Conservation (phyloP, 2,113 vertebrate genomes). For the Lepus europaeus region DNA sequence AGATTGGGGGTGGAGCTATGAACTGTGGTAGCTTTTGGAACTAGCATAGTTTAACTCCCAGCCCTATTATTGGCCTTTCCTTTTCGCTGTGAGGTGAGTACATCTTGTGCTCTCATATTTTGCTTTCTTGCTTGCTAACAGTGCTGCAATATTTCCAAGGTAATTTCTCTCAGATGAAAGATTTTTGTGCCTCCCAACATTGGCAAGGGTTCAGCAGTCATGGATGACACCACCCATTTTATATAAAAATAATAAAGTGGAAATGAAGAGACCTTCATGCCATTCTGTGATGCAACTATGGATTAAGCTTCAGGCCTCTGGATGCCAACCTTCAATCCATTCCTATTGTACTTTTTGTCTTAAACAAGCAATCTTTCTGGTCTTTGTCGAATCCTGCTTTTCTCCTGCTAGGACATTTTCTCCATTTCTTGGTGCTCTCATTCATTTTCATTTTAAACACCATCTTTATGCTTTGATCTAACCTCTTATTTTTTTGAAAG, state of each 20-base stretch:
- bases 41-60: neutral
- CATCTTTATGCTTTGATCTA: neutral
- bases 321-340: neutral
- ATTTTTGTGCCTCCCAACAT: neutral
- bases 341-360: neutral
- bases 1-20: neutral
- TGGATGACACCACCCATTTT: neutral
- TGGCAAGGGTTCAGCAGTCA: neutral
- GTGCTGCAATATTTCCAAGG: neutral
- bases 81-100: too few species aligned
- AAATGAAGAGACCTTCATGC: neutral
- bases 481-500: neutral
- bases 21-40: neutral
- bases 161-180: neutral
- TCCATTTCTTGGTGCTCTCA: neutral
- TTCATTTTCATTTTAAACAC: slow-evolving; percentile 14
- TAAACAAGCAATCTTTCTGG: neutral
- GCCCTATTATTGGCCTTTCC: neutral
- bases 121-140: neutral
- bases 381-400: neutral
- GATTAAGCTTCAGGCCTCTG: neutral
- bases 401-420: neutral
- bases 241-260: neutral
- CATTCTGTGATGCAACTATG: neutral
- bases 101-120: neutral